These are phyloP conservation scores for Euleptes europaea DNA, from an alignment of 2,113 vertebrate genomes.

Conservation along the genomic window DNA sequence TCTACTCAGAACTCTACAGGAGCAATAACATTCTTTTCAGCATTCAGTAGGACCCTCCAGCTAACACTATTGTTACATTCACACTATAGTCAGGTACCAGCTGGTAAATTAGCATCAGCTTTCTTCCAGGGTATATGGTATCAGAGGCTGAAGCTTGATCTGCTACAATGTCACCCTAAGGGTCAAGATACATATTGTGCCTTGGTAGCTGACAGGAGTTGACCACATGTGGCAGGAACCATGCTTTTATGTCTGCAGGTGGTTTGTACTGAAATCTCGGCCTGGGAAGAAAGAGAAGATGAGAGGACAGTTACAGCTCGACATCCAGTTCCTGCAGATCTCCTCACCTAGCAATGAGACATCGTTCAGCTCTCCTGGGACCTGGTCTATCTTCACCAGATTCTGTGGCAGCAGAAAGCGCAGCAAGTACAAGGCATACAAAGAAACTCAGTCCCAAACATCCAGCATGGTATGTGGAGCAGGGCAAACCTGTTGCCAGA, in stretches of 20 bases:
- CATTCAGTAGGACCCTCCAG: neutral
- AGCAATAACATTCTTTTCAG: neutral
- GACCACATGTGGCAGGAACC: neutral
- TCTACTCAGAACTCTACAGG: neutral
- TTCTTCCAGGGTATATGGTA: neutral
- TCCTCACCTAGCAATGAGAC: neutral
- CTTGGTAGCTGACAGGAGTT: neutral
- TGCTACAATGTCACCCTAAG: neutral
- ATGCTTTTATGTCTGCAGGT: conserved; percentile 11
- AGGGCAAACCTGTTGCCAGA: neutral
- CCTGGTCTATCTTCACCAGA: conserved; percentile 3
- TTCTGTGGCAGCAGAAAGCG: neutral
- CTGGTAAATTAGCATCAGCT: neutral
- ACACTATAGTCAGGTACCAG: neutral
- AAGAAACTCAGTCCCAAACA: neutral
- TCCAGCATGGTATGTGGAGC: neutral
- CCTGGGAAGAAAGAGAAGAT: conserved; percentile 18
- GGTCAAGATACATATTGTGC: neutral
- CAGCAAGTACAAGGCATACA: conserved; percentile 5
- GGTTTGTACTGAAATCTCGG: conserved; percentile 29
- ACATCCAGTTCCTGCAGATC: conserved; percentile 30
- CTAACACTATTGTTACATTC: neutral
- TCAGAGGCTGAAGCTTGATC: neutral
- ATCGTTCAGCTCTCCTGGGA: neutral
- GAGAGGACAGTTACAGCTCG: conserved; percentile 26